A percentile compares a stretch with the other conserved stretches of the same genome.
Conservation (phyloP, 2,113 vertebrate genomes). For the Indicator maculatus region DNA sequence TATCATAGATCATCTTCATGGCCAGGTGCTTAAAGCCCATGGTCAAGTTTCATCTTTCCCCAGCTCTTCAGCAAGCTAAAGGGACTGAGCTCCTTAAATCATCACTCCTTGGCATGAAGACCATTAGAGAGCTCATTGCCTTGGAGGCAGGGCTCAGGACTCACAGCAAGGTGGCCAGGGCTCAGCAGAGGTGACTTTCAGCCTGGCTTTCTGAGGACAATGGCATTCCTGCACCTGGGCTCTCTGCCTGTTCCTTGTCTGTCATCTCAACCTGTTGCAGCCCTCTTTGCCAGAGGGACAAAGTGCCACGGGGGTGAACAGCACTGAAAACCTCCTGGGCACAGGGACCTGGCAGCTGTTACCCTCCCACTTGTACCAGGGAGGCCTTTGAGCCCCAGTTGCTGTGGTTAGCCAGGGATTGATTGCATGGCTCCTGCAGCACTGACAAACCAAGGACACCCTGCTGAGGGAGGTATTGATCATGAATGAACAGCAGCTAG, state of each 20-base stretch:
- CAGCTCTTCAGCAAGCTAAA: background rate
- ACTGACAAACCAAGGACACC: background rate
- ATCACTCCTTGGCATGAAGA: background rate
- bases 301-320: background rate
- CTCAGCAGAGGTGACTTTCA: background rate
- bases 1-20: background rate
- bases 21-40: background rate
- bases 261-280: background rate
- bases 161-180: background rate
- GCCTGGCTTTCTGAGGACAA: background rate
- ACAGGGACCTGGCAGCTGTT: background rate
- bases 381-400: background rate
- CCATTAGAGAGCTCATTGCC: background rate
- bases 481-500: background rate
- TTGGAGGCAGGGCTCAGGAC: background rate
- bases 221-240: too few species aligned
- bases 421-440: background rate
- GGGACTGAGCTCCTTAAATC: background rate
- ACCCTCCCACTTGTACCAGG: accelerated
- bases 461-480: background rate
- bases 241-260: background rate
- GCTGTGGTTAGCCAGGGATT: accelerated
- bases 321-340: background rate
- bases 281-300: background rate
- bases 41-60: background rate